Base-by-base conservation (phyloP, 1,140 invertebrate genomes). In the Drosophila gunungcola region DNA sequence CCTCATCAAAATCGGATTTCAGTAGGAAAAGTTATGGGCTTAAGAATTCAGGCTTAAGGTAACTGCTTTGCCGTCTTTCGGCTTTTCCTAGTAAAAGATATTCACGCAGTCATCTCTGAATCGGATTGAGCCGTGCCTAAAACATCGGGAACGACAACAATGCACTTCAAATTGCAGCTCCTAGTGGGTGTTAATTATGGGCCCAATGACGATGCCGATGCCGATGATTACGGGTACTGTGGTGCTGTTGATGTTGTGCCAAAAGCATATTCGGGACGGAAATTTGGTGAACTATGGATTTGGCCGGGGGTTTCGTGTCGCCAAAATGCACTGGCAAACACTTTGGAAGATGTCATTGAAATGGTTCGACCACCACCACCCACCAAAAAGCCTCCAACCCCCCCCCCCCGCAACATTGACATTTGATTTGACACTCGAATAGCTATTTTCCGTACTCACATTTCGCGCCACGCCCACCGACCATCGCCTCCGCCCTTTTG, bases 341-440 rank as follows among this genome's bases (percentile, higher is more conserved):
- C 80, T 82, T 74, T 67, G 42, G 63, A 16, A 69, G 73, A 82
- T 73, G 74, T 82, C 79, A 82, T 82, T 82, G 78, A 81, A 83
- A 68, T 78, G 61, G 61, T 57, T 70, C 79, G 61, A 55, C 43
- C 48, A 68, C 46, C 54, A 60, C 56, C 64, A 29, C 29, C 4
- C 29, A 3, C 29, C 29, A 21, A 21, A 69, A 75, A 39, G 53
- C 52, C 54, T 42, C 36, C 42, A 13, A n/a, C 16, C 36, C 32
- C 2, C 12, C n/a, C 7, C 21, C 25, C 13, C 21, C 11, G 38
- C 12, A 4, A 53, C 58, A 48, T 29, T 58, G 73, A 88, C 82
- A 83, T 83, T 89, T 67, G 84, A 89, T 88, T 88, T 89, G 80
- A 89, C 83, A 88, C 77, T 77, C 86, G 72, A 83, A 89, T 73